Conservation (phyloP, 2,113 vertebrate genomes). For the Meriones unguiculatus region DNA sequence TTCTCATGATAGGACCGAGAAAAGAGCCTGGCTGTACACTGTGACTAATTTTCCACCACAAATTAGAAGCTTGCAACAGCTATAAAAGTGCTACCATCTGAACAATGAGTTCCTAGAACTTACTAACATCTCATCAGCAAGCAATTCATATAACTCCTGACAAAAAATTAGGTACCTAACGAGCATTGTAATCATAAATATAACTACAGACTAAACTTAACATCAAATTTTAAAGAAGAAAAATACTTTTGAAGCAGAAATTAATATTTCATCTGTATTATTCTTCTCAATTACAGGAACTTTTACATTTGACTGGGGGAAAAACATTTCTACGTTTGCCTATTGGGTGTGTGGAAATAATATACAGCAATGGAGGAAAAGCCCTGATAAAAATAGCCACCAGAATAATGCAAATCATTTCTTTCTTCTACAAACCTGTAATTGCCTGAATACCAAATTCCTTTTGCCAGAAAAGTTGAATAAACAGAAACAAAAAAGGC, state of each 20-base stretch:
- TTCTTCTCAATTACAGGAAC: neutral
- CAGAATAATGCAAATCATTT: conserved; percentile 30
- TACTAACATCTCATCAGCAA: conserved; percentile 79
- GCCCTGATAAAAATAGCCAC: neutral
- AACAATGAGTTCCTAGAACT: conserved; percentile 81
- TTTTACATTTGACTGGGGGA: neutral
- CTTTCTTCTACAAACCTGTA: conserved; percentile 20
- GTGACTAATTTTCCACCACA: conserved; percentile 93
- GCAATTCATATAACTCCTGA: conserved; percentile 77
- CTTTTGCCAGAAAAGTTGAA: neutral
- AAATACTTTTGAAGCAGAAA: conserved; percentile 25
- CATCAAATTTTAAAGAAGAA: conserved; percentile 49
- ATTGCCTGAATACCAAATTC: neutral
- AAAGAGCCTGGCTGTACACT: conserved; percentile 88
- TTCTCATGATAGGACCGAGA: conserved; percentile 93
- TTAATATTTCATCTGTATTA: conserved; percentile 33
- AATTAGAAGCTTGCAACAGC: conserved; percentile 88
- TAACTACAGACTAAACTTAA: conserved; percentile 60
- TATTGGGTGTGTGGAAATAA: neutral
- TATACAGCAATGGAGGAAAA: neutral
- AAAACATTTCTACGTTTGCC: neutral
- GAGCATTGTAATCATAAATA: conserved; percentile 74
- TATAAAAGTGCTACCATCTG: conserved; percentile 87
- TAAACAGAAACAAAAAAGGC: neutral
- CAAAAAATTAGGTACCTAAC: conserved; percentile 69